Evolutionary conservation across 2,797 vertebrate species (phyloP).

Genomic region (Sarcophilus harrisii): DNA sequence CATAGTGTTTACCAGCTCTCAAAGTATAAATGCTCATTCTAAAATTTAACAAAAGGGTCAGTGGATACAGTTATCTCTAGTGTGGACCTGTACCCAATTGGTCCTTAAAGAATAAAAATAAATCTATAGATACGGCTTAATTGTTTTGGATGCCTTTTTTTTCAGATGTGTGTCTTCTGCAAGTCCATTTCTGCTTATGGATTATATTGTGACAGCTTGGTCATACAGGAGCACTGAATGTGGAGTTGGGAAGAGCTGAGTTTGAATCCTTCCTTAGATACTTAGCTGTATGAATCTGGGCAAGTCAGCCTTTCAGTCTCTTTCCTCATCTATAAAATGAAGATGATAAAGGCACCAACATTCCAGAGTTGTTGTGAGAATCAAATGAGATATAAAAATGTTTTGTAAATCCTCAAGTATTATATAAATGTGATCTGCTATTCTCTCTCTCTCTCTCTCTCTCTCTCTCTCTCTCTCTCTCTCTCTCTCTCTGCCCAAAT

Average conservation of each 20-base stretch:
- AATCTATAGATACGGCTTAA: not conserved
- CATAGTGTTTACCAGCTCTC: not conserved
- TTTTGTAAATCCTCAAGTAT: slow-evolving; percentile 58
- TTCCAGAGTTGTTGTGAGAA: not conserved
- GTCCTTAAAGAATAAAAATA: not conserved
- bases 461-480: no score
- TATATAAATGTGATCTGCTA: slow-evolving; percentile 64
- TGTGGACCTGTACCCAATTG: not conserved
- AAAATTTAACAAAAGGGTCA: not conserved
- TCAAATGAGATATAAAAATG: slow-evolving; percentile 59
- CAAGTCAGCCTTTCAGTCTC: not conserved
- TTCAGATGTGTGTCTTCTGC: not conserved
- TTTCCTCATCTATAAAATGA: not conserved
- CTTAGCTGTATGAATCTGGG: not conserved
- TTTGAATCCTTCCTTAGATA: not conserved
- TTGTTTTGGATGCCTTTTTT: not conserved
- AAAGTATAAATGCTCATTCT: not conserved
- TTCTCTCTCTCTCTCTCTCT: no score
- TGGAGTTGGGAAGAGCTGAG: not conserved
- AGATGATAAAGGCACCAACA: not conserved
- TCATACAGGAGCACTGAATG: not conserved
- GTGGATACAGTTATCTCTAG: not conserved
- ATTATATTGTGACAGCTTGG: not conserved
- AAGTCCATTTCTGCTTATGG: not conserved
- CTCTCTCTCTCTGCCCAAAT: slow-evolving; percentile 53